Base-by-base conservation (phyloP, 1,140 invertebrate genomes). In the Drosophila sproati region DNA sequence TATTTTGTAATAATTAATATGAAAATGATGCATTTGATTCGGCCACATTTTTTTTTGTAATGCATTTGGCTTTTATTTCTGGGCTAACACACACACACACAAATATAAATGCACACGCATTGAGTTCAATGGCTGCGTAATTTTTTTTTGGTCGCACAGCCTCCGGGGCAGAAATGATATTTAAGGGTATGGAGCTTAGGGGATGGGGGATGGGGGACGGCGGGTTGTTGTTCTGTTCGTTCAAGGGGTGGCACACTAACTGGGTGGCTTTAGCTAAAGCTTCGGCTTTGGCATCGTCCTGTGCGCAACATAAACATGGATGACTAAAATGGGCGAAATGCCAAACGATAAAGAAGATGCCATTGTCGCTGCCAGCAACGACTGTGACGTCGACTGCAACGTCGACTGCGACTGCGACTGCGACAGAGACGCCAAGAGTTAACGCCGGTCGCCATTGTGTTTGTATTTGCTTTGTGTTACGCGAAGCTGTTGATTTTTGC, bases 281-380 rank as follows among this genome's bases (percentile, higher is more conserved):
- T 67, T 73, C 55, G 68, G 63, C 70, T 55, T 64, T 74, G 68
- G 37, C 64, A 66, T 43, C 60, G 71, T 71, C 68, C 68, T 68
- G 73, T 37, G 64, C 68, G 62, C 63, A 86, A 85, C 82, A 90
- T 86, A 90, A 89, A 86, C 82, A 87, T 87, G 82, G 82, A 87
- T 87, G 82, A 72, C 85, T 88, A 81, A 91, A 91, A 91, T 88
- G 88, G 88, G 88, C 83, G 88, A 87, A 91, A 80, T 82, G 88
- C 83, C 88, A 88, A 91, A 82, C 88, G 80, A 88, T 91, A 88
- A 91, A 91, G 88, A 85, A 88, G 85, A 76, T 80, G 80, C 78
- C 85, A 80, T 80, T 73, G 70, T 67, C 78, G 54, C 39, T 48
- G 60, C 12, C 45, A 47, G 64, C 48, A 2, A 34, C 56, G 50